These are phyloP conservation scores for Quadroppia sp. DNA, from an alignment of 2,888 invertebrate genomes.

Conservation along the genomic window DNA sequence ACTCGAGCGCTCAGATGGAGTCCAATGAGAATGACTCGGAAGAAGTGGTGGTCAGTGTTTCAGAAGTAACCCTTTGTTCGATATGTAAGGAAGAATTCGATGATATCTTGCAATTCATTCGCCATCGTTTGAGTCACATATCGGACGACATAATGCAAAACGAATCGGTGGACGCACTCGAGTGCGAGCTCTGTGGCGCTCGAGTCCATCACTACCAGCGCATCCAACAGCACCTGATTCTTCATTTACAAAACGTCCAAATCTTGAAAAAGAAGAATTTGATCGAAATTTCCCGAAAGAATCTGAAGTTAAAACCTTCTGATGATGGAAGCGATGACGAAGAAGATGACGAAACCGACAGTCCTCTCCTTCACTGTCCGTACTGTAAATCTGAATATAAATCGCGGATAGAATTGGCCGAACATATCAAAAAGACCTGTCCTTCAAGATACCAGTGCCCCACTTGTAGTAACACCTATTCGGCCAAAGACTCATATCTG, in stretches of 20 bases:
- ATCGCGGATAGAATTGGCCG: slow-evolving; percentile 21
- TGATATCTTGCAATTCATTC: slow-evolving; percentile 34
- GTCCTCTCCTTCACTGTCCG: slow-evolving; percentile 25
- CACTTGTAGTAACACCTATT: slow-evolving; percentile 36
- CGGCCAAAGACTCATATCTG: slow-evolving; percentile 11
- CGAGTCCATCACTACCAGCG: slow-evolving; percentile 31
- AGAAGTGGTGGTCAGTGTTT: slow-evolving; percentile 1
- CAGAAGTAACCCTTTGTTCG: slow-evolving; percentile 21
- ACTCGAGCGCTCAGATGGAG: slow-evolving; percentile 16
- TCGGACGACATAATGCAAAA: slow-evolving; percentile 24
- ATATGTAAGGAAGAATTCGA: slow-evolving; percentile 22
- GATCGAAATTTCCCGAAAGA: neutral
- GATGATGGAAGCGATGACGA: slow-evolving; percentile 22
- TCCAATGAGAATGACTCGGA: slow-evolving; percentile 8
- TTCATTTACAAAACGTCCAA: slow-evolving; percentile 35
- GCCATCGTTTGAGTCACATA: slow-evolving; percentile 40
- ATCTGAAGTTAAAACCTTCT: neutral
- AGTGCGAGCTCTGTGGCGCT: slow-evolving; percentile 38
- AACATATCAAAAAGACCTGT: slow-evolving; percentile 38
- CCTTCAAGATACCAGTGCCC: slow-evolving; percentile 34
- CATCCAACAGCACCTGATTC: slow-evolving; percentile 37
- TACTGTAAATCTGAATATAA: slow-evolving; percentile 36
- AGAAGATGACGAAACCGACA: neutral
- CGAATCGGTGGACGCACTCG: neutral
- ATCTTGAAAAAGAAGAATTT: slow-evolving; percentile 5